Conservation (phyloP, 2,888 invertebrate genomes). For the Myopa testacea region DNA sequence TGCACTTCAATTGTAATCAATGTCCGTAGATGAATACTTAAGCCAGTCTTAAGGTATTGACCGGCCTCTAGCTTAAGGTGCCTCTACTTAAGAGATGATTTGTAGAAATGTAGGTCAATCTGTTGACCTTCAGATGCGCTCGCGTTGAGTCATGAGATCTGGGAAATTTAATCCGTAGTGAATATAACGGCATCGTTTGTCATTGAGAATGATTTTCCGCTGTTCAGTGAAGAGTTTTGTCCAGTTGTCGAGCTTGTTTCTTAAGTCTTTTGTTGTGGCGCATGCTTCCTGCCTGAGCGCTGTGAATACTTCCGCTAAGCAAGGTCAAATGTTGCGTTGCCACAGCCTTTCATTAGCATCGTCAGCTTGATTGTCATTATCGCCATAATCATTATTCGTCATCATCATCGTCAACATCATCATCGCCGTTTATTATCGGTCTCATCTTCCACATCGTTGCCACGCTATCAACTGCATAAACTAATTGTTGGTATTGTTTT, state of each 20-base stretch:
- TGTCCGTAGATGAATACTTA: no score
- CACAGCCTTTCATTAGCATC: neutral
- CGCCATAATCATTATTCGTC: neutral
- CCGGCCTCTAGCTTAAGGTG: no score
- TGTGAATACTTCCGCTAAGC: conserved; percentile 7
- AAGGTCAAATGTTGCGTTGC: conserved; percentile 10
- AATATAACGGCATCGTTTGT: neutral
- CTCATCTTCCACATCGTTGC: no score
- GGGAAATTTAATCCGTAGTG: neutral
- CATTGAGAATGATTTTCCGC: neutral
- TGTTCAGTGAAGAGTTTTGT: neutral
- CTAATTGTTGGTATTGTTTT: neutral
- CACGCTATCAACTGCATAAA: neutral
- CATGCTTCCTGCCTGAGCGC: neutral
- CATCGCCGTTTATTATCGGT: neutral
- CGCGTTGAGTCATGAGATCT: neutral
- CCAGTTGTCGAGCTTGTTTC: neutral
- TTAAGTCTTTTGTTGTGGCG: conserved; percentile 13
- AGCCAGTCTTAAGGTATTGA: no score
- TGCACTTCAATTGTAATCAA: no score
- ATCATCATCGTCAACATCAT: neutral
- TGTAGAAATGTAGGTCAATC: neutral
- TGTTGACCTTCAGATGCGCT: neutral
- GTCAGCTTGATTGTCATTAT: neutral
- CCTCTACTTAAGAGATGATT: no score